Base-by-base conservation (phyloP, 2,797 vertebrate genomes). In the Enteromius radiatus region DNA sequence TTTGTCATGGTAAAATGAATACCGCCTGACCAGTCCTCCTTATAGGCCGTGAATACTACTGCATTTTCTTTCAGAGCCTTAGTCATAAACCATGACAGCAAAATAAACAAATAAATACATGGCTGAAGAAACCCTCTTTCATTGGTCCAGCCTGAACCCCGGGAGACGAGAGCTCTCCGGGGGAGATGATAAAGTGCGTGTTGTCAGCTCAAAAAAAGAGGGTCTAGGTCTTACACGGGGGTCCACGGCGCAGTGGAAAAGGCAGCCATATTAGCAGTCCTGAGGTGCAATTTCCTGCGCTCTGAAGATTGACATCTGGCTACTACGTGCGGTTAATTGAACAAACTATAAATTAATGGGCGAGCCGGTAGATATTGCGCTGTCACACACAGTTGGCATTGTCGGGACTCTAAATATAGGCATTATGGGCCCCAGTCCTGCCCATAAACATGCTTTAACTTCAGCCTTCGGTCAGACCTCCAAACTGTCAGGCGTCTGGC, bases 91-190 rank as follows among this genome's bases (percentile, higher is more conserved):
- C 94, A 92, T 95, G 95, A 96, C 95, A 96, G 95, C 93, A 96
- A 96, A 95, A 95, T 95, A 96, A 96, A 96, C 96, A 97, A 96
- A 96, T 95, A 96, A 96, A 96, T 95, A 95, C 91, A 91, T 92
- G 92, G 93, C 91, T 93, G 67, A 95, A 95, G 95, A 95, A 95
- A 93, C 85, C 82, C 92, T 93, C 95, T 96, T 96, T 96, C 93
- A 95, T 91, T 95, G 92, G 56, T 92, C 84, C 83, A 80, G 89
- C 91, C 88, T 89, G 90, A 88, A 92, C 92, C 94, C 93, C 94
- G 81, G 10, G 92, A 95, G 93, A 90, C 91, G 92, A 92, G 94
- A 92, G 90, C 92, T 93, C 93, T 94, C 93, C 92, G 94, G 93
- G 92, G 94, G 93, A 94, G 94, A 95, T 95, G 95, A 95, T 96